Conservation (phyloP, 2,888 invertebrate genomes). For the Rhodophaea formosa region DNA sequence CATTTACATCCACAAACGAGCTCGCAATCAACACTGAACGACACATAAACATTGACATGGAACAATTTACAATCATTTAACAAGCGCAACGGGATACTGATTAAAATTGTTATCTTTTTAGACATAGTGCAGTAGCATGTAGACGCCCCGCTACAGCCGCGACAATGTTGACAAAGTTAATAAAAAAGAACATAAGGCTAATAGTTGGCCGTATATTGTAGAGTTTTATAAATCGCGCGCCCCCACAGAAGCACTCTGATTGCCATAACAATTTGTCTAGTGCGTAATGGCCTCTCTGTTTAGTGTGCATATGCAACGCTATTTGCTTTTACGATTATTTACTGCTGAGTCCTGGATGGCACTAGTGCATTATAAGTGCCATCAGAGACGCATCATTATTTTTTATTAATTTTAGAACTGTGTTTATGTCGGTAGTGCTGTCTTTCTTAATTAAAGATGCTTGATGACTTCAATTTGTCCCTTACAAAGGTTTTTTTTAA, state of each 20-base stretch:
- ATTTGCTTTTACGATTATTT: slow-evolving; percentile 7
- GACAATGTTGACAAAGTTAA: slow-evolving; percentile 29
- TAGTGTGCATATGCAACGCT: slow-evolving; percentile 12
- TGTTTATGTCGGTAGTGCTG: not conserved
- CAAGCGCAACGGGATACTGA: slow-evolving; percentile 7
- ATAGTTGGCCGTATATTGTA: slow-evolving; percentile 21
- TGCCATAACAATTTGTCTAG: slow-evolving; percentile 19
- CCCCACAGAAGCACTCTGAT: slow-evolving; percentile 17
- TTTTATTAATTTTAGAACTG: not conserved
- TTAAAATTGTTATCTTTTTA: not conserved
- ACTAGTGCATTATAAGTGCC: not conserved
- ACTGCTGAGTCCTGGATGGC: not conserved
- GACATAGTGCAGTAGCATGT: slow-evolving; percentile 1
- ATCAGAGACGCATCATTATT: not conserved
- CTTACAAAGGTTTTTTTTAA: too few relatives aligned
- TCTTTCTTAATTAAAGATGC: too few relatives aligned
- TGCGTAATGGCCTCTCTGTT: slow-evolving; percentile 7
- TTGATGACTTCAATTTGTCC: too few relatives aligned
- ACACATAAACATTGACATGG: slow-evolving; percentile 9
- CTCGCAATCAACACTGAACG: slow-evolving; percentile 10
- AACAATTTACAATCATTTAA: slow-evolving; percentile 11
- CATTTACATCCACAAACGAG: slow-evolving; percentile 3
- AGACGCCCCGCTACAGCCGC: slow-evolving; percentile 16
- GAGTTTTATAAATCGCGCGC: slow-evolving; percentile 17
- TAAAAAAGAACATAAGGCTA: slow-evolving; percentile 13